Percentiles rank a stretch among this genome's conserved stretches.
Evolutionary conservation across 2,797 vertebrate species (phyloP).

Genomic region (Hafferia zeledoni): DNA sequence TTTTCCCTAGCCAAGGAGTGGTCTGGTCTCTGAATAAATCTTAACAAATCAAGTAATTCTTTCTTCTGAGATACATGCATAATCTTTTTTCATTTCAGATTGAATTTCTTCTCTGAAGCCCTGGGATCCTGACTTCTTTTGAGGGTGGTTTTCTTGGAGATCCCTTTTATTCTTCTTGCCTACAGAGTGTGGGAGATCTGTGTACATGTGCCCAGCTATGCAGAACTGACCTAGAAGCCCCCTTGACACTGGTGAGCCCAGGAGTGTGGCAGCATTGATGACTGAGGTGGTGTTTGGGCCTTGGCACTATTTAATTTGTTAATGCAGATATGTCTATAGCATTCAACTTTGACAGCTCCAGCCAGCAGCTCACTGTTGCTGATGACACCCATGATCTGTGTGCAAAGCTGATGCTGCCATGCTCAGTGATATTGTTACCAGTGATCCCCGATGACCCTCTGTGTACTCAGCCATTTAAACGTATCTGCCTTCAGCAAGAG

Average conservation of each 20-base stretch:
- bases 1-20: not conserved
- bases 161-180: not conserved
- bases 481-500: not conserved
- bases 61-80: not conserved
- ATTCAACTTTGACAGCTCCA: not conserved
- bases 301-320: not conserved
- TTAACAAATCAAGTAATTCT: not conserved
- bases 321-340: not conserved
- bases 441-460: not conserved
- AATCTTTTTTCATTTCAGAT: not conserved
- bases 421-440: accelerated
- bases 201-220: not conserved
- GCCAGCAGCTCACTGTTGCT: not conserved
- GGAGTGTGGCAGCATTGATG: accelerated
- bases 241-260: not conserved
- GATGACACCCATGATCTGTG: not conserved
- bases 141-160: not conserved
- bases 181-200: not conserved
- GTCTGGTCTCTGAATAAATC: not conserved
- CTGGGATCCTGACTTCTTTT: not conserved
- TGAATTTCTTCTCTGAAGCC: not conserved
- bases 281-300: not conserved
- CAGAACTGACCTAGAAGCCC: not conserved
- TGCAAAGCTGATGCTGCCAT: not conserved
- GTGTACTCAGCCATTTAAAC: not conserved